These are phyloP conservation scores for Callipepla californica DNA, from an alignment of 2,113 vertebrate species.

Conservation along the genomic window DNA sequence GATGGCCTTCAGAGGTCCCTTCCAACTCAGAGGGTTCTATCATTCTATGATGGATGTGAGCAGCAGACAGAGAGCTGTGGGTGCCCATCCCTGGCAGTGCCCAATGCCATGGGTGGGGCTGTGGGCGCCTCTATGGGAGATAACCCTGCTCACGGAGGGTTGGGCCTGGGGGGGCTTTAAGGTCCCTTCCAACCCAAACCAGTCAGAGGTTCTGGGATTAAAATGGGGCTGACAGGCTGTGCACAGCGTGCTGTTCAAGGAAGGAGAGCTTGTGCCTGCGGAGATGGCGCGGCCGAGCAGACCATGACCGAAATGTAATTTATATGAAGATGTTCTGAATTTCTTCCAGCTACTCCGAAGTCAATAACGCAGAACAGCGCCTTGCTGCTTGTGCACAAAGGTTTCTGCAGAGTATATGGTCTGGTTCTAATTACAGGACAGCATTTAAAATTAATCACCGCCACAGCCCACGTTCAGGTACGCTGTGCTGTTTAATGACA, in stretches of 20 bases:
- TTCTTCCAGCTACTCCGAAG: slow-evolving; percentile 33
- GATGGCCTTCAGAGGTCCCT: too few relatives aligned
- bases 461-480: neutral
- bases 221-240: neutral
- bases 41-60: too few relatives aligned
- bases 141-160: neutral
- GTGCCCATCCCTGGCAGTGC: too few relatives aligned
- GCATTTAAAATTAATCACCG: slow-evolving; percentile 42
- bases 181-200: neutral
- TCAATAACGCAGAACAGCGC: slow-evolving; percentile 43
- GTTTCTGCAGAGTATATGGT: neutral
- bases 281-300: neutral
- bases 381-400: neutral
- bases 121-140: neutral
- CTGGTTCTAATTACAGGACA: slow-evolving; percentile 51
- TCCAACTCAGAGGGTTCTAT: too few relatives aligned
- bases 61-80: too few relatives aligned
- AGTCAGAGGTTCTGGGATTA: neutral
- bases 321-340: slow-evolving; percentile 48
- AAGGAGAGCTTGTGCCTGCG: neutral
- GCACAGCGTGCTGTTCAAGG: too few relatives aligned
- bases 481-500: slow-evolving; percentile 14
- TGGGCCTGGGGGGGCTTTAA: neutral
- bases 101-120: neutral
- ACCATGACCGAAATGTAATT: slow-evolving; percentile 56